A percentile compares a stretch with the other conserved stretches of the same genome.
phyloP scores from a whole-genome alignment of 2,797 vertebrate genomes.

The Chloroceryle amazona region DNA sequence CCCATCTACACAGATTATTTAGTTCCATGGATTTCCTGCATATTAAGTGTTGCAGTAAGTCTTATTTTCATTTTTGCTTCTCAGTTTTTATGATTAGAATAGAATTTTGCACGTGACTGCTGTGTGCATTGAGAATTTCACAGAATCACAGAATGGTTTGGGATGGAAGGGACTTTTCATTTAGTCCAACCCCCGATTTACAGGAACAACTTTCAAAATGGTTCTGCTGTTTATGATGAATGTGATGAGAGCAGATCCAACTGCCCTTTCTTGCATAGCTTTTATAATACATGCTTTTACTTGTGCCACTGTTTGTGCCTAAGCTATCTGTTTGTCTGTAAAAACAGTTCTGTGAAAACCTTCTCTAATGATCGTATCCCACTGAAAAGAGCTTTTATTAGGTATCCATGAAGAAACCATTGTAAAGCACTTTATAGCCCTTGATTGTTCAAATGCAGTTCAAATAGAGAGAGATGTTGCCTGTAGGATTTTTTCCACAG shows the following conservation, averaged over 20 bases:
- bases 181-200: background rate
- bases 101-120: background rate
- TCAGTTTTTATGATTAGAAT: background rate
- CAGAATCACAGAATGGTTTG: too few relatives aligned
- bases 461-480: background rate
- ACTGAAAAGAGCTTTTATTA: conserved; percentile 20
- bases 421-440: background rate
- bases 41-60: background rate
- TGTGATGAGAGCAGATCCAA: background rate
- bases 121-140: background rate
- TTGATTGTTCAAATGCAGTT: conserved; percentile 1
- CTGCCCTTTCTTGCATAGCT: background rate
- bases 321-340: conserved; percentile 5
- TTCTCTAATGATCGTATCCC: background rate
- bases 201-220: background rate
- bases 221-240: background rate
- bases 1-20: background rate
- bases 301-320: conserved; percentile 11
- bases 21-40: background rate
- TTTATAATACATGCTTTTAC: background rate
- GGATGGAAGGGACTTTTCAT: too few relatives aligned
- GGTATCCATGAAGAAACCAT: conserved; percentile 5
- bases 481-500: background rate
- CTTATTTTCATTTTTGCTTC: background rate
- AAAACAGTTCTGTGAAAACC: conserved; percentile 2